These are phyloP conservation scores for Hydrozoanthus gracilis DNA, from an alignment of 92 coral and sea anemone species.

Conservation along the genomic window DNA sequence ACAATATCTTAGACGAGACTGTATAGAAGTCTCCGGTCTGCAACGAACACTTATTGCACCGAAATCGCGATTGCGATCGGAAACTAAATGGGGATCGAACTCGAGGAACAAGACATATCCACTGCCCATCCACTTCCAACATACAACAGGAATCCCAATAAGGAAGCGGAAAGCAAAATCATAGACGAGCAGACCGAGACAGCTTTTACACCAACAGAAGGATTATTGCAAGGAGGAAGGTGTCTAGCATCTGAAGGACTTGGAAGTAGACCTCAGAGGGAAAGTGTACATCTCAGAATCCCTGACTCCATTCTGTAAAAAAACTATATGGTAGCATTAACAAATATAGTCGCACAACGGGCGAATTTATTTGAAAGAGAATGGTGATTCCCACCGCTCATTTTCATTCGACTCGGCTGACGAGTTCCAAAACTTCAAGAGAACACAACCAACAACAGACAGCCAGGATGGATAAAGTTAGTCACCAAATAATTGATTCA, in stretches of 20 bases:
- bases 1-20: conserved; percentile 3
- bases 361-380: conserved; percentile 6
- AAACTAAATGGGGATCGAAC: background rate
- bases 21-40: conserved; percentile 7
- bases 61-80: conserved; percentile 17
- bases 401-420: conserved; percentile 2
- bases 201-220: conserved; percentile 25
- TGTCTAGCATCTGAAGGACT: background rate
- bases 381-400: background rate
- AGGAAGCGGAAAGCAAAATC: background rate
- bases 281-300: conserved; percentile 20
- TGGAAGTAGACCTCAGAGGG: conserved; percentile 12
- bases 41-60: background rate
- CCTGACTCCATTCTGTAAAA: conserved; percentile 13
- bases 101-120: background rate
- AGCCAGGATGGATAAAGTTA: background rate
- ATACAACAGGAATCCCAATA: background rate
- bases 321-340: background rate
- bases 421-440: conserved; percentile 22
- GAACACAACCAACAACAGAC: background rate
- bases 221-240: conserved; percentile 1
- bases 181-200: conserved; percentile 19
- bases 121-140: conserved; percentile 16
- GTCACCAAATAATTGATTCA: background rate
- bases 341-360: conserved; percentile 16